Conservation (phyloP, 1,140 invertebrate genomes). For the Daktulosphaira vitifoliae region DNA sequence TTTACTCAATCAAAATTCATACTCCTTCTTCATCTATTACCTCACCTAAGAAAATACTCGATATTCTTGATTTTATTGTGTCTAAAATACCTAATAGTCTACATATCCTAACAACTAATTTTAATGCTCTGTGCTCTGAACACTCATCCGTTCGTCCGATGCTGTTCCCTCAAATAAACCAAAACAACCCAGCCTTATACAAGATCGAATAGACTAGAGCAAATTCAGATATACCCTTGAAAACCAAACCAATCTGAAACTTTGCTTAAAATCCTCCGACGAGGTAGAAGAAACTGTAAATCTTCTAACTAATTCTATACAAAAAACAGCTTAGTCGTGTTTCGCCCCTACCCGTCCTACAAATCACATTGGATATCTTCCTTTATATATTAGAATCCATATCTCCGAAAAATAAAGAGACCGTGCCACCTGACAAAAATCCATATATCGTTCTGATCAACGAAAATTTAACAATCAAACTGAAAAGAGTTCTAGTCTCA, state of each 20-base stretch:
- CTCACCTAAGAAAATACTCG: too few relatives aligned
- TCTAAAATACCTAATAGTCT: not conserved
- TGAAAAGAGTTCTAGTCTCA: not conserved
- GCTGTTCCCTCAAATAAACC: not conserved
- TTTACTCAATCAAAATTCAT: not conserved
- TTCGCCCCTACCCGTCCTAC: not conserved
- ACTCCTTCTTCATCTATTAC: not conserved
- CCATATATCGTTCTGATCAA: not conserved
- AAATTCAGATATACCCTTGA: not conserved
- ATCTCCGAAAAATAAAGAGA: conserved; percentile 15
- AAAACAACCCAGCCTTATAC: not conserved
- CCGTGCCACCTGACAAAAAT: not conserved
- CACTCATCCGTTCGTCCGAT: too few relatives aligned
- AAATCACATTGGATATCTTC: not conserved
- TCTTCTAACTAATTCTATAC: not conserved
- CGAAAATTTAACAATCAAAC: not conserved
- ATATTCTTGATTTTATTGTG: not conserved
- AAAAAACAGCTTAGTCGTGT: not conserved
- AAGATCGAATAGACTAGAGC: not conserved
- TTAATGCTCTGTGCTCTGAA: not conserved
- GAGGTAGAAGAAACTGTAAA: not conserved
- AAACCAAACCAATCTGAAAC: not conserved
- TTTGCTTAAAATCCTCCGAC: not conserved
- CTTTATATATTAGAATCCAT: not conserved
- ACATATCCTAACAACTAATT: not conserved